These are phyloP conservation scores for Craterocephalus amniculus DNA, from an alignment of 2,797 vertebrate genomes.

Conservation along the genomic window DNA sequence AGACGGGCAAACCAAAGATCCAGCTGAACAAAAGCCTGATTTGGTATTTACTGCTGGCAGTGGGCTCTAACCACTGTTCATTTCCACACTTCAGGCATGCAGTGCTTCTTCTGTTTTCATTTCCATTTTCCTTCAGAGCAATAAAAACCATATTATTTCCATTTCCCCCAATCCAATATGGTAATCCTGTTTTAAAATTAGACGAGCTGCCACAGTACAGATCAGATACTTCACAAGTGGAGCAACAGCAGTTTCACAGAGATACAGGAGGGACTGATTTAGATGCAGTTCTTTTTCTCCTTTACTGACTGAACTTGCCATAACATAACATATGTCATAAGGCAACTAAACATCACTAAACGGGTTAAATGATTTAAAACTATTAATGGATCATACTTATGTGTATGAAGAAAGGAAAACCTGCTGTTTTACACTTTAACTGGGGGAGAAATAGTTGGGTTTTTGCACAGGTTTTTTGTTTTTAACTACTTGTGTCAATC, in stretches of 20 bases:
- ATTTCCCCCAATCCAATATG: constrained; percentile 44
- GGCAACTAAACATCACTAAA: constrained; percentile 4
- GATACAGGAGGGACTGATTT: constrained; percentile 1
- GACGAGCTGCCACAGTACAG: constrained; percentile 45
- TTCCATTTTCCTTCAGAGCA: constrained; percentile 61
- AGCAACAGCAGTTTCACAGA: constrained; percentile 25
- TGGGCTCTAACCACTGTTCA: constrained; percentile 35
- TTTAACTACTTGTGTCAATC: too few relatives aligned
- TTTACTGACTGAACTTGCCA: constrained; percentile 27
- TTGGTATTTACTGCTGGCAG: constrained; percentile 49
- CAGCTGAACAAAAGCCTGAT: constrained; percentile 55
- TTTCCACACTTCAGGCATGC: constrained; percentile 53
- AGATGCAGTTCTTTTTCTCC: constrained; percentile 13
- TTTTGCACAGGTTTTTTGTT: too few relatives aligned
- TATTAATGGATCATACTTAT: not conserved
- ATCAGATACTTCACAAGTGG: constrained; percentile 38
- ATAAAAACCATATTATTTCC: constrained; percentile 65
- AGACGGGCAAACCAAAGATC: constrained; percentile 49
- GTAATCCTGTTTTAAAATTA: constrained; percentile 59
- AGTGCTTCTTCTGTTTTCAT: constrained; percentile 36
- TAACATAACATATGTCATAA: constrained; percentile 5
- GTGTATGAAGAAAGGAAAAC: not conserved
- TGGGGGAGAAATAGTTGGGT: too few relatives aligned
- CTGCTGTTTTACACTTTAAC: too few relatives aligned
- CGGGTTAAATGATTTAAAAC: not conserved